A percentile compares a stretch with the other conserved stretches of the same genome.
These are phyloP conservation scores for Halcyon badia DNA, from an alignment of 2,797 vertebrate genomes.

Conservation along the genomic window DNA sequence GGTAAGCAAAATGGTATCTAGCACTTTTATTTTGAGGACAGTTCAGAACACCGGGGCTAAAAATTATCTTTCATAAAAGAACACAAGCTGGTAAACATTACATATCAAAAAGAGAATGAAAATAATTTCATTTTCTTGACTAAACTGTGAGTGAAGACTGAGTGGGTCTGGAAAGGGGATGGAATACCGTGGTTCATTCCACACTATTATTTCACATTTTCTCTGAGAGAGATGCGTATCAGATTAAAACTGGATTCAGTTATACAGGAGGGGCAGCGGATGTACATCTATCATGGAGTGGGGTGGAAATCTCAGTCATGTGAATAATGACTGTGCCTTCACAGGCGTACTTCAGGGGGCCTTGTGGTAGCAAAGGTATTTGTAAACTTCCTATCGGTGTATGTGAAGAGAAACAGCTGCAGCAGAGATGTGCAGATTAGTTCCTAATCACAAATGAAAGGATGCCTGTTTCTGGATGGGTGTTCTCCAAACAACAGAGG, in stretches of 20 bases:
- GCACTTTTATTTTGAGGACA: not conserved
- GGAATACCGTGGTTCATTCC: not conserved
- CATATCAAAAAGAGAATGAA: not conserved
- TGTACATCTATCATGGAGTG: not conserved
- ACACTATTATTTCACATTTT: conserved; percentile 38
- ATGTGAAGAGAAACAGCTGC: conserved; percentile 32
- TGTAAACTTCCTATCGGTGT: not conserved
- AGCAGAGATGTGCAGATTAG: not conserved
- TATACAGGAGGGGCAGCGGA: not conserved
- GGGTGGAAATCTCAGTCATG: not conserved
- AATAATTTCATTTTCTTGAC: not conserved
- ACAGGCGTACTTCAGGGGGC: fast-evolving
- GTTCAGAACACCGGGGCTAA: not conserved
- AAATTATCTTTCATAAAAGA: not conserved
- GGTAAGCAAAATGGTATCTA: conserved; percentile 23
- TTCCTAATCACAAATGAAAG: conserved; percentile 1
- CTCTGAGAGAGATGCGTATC: not conserved
- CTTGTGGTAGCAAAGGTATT: not conserved
- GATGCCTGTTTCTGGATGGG: not conserved
- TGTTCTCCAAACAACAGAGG: not conserved
- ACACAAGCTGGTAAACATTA: not conserved
- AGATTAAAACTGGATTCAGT: not conserved
- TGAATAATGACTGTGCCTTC: not conserved
- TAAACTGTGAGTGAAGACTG: not conserved
- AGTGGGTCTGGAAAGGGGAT: not conserved